phyloP scores from a whole-genome alignment of 2,113 vertebrate species.

The Muntiacus muntjak region DNA sequence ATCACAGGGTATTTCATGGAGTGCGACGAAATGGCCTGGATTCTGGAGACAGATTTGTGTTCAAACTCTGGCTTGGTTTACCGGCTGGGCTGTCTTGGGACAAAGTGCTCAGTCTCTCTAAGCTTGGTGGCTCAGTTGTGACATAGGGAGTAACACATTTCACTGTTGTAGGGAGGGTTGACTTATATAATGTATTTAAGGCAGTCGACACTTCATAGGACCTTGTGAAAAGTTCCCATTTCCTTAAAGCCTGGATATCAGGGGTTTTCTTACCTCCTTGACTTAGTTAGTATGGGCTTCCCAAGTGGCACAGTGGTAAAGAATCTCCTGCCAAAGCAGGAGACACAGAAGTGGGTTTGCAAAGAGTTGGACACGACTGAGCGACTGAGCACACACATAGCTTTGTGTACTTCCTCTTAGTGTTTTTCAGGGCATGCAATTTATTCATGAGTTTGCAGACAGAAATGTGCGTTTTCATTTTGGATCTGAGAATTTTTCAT shows the following conservation, averaged over 20 bases:
- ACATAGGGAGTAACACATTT: background rate
- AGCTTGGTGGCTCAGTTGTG: background rate
- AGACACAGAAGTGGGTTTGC: background rate
- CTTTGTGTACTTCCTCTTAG: background rate
- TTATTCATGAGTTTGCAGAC: background rate
- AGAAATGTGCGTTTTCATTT: slow-evolving; percentile 12
- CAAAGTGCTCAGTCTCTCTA: background rate
- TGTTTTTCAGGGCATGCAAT: background rate
- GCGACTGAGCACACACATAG: background rate
- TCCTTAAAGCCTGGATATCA: background rate
- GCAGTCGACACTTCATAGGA: background rate
- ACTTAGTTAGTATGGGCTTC: background rate
- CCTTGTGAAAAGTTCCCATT: background rate
- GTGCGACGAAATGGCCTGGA: background rate
- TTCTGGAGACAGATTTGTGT: background rate
- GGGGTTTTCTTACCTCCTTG: background rate
- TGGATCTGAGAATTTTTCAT: background rate
- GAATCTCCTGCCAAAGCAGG: background rate
- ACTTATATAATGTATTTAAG: background rate
- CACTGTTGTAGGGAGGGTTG: background rate
- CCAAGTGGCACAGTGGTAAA: background rate
- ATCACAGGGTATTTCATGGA: background rate
- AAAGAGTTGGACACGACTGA: background rate
- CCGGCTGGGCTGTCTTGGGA: background rate
- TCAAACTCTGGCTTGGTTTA: background rate